Evolutionary conservation across 2,888 invertebrate species (phyloP), one percentile per base, ranked within the genome.

Genomic region (Apotomis turbidana): DNA sequence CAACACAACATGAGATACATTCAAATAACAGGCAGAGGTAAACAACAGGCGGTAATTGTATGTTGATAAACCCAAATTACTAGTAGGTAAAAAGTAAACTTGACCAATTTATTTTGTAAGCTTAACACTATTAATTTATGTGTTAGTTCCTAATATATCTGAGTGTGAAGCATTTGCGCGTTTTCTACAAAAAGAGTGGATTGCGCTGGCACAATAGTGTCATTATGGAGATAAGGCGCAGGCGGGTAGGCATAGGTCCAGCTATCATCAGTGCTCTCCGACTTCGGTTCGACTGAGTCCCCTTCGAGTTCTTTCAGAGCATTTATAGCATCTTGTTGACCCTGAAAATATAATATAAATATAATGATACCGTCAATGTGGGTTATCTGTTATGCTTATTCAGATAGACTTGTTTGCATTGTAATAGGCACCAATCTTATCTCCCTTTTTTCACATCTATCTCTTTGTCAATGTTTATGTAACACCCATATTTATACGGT

Each of bases 321-420:
- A 71, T 88, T 85, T 55, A 92, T 89, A 1, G 95, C 95, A 74
- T 95, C 93, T 61, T 88, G 80, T 76, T 95, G 94, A 0, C 95
- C 95, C 76, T 72, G 63, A 36, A 71, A 66, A 64, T 44, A 70
- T 8, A 51, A 67, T 36, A 12, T 3, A 10, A 59, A 41, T 41
- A 41, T 27, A 27, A 27, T 27, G 27, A 27, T 27, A 27, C 27
- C 2, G 2, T 27, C 1, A 27, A 27, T 27, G 27, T 27, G 27
- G 27, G 27, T 27, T 27, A 27, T 27, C 27, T 27, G 27, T 27
- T 27, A 27, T 27, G 27, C 27, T 27, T 27, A 27, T 27, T 27
- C 2, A 27, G 27, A 41, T 3, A 41, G 6, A 41, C 3, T 41
- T 41, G 6, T 41, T 6, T 41, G 41, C 41, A 41, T 41, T 27